phyloP scores from a whole-genome alignment of 2,888 invertebrate genomes.

The Xanthorhoe designata region DNA sequence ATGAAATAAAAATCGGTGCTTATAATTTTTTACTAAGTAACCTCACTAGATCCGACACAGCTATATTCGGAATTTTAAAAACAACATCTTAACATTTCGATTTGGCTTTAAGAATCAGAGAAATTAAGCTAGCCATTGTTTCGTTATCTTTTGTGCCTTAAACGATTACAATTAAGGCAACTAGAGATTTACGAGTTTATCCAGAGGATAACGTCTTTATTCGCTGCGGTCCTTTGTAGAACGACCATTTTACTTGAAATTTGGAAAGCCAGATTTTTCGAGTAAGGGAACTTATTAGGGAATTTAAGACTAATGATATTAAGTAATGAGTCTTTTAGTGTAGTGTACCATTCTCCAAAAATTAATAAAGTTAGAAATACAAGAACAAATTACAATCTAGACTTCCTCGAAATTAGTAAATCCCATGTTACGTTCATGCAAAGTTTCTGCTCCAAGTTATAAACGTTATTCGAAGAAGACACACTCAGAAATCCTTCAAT shows the following conservation, averaged over 20 bases:
- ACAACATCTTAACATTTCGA: conserved; percentile 34
- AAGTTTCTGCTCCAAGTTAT: too few relatives aligned
- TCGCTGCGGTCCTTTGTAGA: conserved; percentile 16
- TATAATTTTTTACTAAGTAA: too few relatives aligned
- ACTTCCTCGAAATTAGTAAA: not conserved
- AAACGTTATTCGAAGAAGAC: too few relatives aligned
- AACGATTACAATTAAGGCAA: conserved; percentile 44
- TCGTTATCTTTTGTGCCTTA: conserved; percentile 52
- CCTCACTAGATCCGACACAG: too few relatives aligned
- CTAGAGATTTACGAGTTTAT: conserved; percentile 25
- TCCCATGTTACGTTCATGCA: too few relatives aligned
- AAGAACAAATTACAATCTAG: not conserved
- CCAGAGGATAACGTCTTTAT: conserved; percentile 22
- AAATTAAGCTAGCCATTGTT: conserved; percentile 55
- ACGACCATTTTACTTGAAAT: not conserved
- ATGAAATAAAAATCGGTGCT: too few relatives aligned
- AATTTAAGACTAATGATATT: too few relatives aligned
- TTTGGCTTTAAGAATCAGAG: conserved; percentile 55
- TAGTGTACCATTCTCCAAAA: not conserved
- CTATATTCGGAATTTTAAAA: not conserved
- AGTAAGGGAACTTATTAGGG: not conserved
- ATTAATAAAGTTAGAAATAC: too few relatives aligned
- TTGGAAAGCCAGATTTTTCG: not conserved
- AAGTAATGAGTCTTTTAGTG: not conserved
- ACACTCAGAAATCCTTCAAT: not conserved